Conservation (phyloP, 2,113 vertebrate species). For the Daphoenositta chrysoptera region DNA sequence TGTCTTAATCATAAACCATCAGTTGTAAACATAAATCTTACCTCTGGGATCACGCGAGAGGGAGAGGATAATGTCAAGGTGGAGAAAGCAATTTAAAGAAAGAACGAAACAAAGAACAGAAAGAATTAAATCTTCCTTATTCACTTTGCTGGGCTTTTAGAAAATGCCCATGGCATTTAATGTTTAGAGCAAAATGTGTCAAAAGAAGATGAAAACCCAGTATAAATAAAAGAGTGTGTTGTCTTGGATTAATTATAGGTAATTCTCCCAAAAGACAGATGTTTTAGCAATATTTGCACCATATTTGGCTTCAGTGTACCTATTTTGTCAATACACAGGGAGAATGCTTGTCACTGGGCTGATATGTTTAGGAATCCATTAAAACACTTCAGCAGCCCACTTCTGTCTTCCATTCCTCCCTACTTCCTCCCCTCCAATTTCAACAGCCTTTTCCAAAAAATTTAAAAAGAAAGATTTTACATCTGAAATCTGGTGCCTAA, state of each 20-base stretch:
- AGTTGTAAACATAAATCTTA: slow-evolving; percentile 35
- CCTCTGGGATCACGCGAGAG: not conserved
- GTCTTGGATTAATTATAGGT: not conserved
- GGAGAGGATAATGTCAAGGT: not conserved
- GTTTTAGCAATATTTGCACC: not conserved
- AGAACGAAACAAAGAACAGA: not conserved
- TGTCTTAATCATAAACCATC: slow-evolving; percentile 35
- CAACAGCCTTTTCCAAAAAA: not conserved
- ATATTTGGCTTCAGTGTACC: not conserved
- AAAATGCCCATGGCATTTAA: not conserved
- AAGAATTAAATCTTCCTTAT: not conserved
- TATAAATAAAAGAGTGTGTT: not conserved
- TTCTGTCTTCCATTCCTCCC: not conserved
- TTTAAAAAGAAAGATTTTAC: not conserved
- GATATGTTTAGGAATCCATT: not conserved
- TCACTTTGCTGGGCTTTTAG: not conserved
- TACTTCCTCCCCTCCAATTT: not conserved
- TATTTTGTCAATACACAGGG: not conserved
- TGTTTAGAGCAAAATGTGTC: not conserved
- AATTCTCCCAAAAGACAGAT: not conserved
- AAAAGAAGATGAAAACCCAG: not conserved
- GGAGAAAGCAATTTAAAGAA: slow-evolving; percentile 1
- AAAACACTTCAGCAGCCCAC: not conserved
- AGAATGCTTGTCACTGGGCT: not conserved
- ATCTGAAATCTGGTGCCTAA: not conserved